Evolutionary conservation across 1,140 invertebrate species (phyloP).

Genomic region (Ericerus pela): DNA sequence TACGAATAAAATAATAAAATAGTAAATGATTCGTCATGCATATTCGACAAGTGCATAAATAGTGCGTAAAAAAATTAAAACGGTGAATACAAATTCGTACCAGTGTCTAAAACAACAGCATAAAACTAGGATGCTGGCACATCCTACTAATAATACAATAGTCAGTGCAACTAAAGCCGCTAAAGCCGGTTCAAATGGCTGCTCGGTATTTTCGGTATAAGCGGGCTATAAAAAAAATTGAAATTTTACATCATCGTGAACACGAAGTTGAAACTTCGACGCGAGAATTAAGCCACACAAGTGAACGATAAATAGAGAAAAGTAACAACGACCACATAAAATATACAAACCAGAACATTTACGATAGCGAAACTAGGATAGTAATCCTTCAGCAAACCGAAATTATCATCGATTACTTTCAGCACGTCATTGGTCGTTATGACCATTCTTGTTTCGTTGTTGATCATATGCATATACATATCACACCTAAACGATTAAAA

Average conservation of each 20-base stretch:
- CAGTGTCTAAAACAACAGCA: conserved; percentile 79
- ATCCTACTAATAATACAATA: conserved; percentile 70
- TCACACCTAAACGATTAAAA: conserved; percentile 70
- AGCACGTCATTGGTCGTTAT: conserved; percentile 59
- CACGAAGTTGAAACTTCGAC: no score
- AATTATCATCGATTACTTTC: conserved; percentile 69
- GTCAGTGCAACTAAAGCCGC: conserved; percentile 70
- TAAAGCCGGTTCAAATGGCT: conserved; percentile 62
- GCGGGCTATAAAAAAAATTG: conserved; percentile 32
- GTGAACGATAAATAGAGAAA: no score
- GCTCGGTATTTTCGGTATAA: conserved; percentile 32
- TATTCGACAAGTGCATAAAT: conserved; percentile 4
- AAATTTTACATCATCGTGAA: background rate
- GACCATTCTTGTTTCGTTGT: conserved; percentile 55
- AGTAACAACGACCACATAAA: background rate
- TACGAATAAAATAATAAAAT: no score
- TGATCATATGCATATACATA: conserved; percentile 72
- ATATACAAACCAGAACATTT: conserved; percentile 48
- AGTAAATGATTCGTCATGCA: no score
- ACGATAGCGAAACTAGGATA: conserved; percentile 67
- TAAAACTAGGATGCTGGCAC: conserved; percentile 70
- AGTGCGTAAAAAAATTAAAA: conserved; percentile 4
- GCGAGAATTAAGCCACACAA: background rate
- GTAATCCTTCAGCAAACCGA: conserved; percentile 61
- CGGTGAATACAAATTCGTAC: conserved; percentile 33